Percentiles rank a stretch among this genome's conserved stretches.
Evolutionary conservation across 2,797 vertebrate species (phyloP).

Genomic region (Varecia variegata): DNA sequence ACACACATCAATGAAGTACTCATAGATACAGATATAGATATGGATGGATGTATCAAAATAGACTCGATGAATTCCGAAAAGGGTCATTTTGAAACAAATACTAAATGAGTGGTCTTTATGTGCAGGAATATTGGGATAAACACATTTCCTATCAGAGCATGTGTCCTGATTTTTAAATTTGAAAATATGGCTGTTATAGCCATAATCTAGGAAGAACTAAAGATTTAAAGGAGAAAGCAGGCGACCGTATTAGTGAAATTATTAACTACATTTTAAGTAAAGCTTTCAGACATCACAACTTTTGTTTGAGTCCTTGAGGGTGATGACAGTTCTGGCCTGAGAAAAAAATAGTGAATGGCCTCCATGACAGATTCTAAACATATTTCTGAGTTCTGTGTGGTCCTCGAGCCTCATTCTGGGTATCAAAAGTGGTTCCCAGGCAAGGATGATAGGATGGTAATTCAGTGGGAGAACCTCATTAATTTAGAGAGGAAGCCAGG

Average conservation of each 20-base stretch:
- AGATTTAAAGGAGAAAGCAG: not conserved
- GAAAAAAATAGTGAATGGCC: not conserved
- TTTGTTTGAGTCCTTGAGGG: not conserved
- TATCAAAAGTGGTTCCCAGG: not conserved
- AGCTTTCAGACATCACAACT: not conserved
- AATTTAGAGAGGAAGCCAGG: not conserved
- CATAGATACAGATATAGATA: not conserved
- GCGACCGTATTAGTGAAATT: not conserved
- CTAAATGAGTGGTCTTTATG: not conserved
- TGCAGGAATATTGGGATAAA: not conserved
- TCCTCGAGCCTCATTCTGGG: not conserved
- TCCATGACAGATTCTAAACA: not conserved
- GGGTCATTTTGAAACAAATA: not conserved
- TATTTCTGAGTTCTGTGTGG: not conserved
- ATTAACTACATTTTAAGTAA: not conserved
- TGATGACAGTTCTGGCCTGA: not conserved
- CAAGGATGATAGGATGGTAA: not conserved
- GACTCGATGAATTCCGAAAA: not conserved
- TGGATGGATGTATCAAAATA: not conserved
- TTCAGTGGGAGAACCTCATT: not conserved
- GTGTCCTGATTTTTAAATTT: conserved; percentile 22
- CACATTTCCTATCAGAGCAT: not conserved
- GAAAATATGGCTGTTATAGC: not conserved
- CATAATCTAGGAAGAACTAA: not conserved
- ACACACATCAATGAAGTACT: not conserved